phyloP scores from a whole-genome alignment of 1,140 invertebrate species.

The Hetaerina americana region DNA sequence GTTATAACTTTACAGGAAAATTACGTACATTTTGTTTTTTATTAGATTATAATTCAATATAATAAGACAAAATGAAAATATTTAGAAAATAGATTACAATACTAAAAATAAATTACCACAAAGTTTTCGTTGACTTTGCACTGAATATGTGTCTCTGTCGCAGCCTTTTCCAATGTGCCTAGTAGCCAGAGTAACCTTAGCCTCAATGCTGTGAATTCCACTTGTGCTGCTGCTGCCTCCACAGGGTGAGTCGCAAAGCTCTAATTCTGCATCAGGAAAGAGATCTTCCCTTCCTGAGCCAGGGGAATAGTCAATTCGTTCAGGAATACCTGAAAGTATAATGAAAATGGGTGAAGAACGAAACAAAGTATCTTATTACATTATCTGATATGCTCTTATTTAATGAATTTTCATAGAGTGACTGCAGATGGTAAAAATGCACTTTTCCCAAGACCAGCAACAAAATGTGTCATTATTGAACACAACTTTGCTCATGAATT shows the following conservation, averaged over 20 bases:
- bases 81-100: constrained; percentile 5
- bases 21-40: too few relatives aligned
- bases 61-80: constrained; percentile 3
- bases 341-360: too few relatives aligned
- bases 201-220: constrained; percentile 38
- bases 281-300: constrained; percentile 62
- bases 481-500: too few relatives aligned
- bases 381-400: too few relatives aligned
- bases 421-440: too few relatives aligned
- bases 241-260: constrained; percentile 78
- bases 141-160: constrained; percentile 81
- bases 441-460: too few relatives aligned
- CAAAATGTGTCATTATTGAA: too few relatives aligned
- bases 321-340: constrained; percentile 51
- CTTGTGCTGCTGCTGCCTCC: constrained; percentile 24
- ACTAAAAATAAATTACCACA: constrained; percentile 46
- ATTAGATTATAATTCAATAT: not conserved
- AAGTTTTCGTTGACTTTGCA: constrained; percentile 75
- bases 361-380: too few relatives aligned
- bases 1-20: too few relatives aligned
- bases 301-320: constrained; percentile 82
- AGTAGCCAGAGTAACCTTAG: constrained; percentile 56
- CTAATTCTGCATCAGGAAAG: constrained; percentile 72
- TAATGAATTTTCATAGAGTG: too few relatives aligned
- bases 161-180: constrained; percentile 82